Conservation (phyloP, 2,797 vertebrate genomes). For the Prunella strophiata region DNA sequence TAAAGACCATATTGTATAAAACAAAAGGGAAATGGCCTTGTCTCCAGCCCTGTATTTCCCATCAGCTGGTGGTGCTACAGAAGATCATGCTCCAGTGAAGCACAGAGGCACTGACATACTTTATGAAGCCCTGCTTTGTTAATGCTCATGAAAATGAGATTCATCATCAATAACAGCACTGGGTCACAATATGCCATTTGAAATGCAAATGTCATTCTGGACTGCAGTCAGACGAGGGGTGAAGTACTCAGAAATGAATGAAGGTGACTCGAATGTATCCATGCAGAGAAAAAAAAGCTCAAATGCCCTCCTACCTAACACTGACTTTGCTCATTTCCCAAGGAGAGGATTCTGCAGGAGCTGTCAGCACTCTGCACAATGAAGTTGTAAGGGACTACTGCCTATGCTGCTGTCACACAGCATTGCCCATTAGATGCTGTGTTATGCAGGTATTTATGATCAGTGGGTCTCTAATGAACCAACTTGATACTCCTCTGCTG, state of each 20-base stretch:
- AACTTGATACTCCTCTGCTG: not conserved
- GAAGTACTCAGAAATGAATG: not conserved
- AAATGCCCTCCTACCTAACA: not conserved
- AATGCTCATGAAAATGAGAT: not conserved
- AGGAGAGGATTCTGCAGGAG: constrained; percentile 24
- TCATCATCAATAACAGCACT: not conserved
- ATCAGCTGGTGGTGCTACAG: not conserved
- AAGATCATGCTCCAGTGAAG: constrained; percentile 21
- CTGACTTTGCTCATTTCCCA: constrained; percentile 4
- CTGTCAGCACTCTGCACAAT: constrained; percentile 18
- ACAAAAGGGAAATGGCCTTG: not conserved
- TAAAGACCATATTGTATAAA: not conserved
- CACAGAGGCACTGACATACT: not conserved
- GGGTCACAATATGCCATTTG: not conserved
- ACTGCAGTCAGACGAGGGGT: not conserved
- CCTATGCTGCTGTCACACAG: not conserved
- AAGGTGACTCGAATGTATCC: not conserved
- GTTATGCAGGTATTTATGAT: not conserved
- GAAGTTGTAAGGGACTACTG: not conserved
- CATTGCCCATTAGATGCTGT: not conserved
- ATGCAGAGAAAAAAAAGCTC: not conserved
- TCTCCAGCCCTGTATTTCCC: not conserved
- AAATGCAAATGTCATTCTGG: not conserved
- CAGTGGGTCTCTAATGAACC: not conserved
- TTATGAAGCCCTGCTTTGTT: not conserved